These are phyloP conservation scores for Mola mola DNA, from an alignment of 2,113 vertebrate genomes.

Conservation along the genomic window DNA sequence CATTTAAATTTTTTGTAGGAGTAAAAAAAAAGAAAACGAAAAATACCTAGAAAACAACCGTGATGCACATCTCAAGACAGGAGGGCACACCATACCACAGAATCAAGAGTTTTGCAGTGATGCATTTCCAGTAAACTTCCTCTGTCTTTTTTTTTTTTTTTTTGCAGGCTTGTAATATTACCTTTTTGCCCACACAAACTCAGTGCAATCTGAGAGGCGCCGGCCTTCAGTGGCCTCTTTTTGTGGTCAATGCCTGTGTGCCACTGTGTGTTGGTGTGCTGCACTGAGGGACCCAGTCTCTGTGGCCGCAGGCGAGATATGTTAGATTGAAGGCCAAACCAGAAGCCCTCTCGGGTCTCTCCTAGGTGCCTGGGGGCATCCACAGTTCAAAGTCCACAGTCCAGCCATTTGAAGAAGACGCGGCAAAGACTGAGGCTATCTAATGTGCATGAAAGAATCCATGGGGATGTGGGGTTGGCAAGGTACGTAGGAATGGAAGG, in stretches of 20 bases:
- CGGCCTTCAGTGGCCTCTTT: constrained; percentile 21
- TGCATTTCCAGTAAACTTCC: too few species aligned
- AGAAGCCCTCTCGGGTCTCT: constrained; percentile 50
- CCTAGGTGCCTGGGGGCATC: constrained; percentile 52
- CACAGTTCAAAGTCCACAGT: constrained; percentile 55
- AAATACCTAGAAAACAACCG: too few species aligned
- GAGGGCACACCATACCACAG: too few species aligned
- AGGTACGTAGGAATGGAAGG: constrained; percentile 22
- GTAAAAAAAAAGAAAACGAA: too few species aligned
- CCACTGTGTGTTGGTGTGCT: constrained; percentile 54
- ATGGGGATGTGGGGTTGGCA: constrained; percentile 17
- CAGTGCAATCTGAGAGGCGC: constrained; percentile 45
- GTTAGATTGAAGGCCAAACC: constrained; percentile 66
- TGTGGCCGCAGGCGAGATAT: constrained; percentile 60
- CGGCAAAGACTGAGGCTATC: constrained; percentile 32
- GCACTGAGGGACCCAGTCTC: constrained; percentile 30
- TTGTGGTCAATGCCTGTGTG: constrained; percentile 59
- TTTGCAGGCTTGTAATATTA: constrained; percentile 35
- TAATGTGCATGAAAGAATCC: constrained; percentile 46
- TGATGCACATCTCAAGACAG: too few species aligned
- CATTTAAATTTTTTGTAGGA: too few species aligned
- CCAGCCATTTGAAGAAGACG: constrained; percentile 49
- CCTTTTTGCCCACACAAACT: constrained; percentile 42
- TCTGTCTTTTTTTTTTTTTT: too few species aligned
- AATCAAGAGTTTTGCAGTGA: too few species aligned